Conservation (phyloP, 2,113 vertebrate genomes). For the Gallinago jamesoni region DNA sequence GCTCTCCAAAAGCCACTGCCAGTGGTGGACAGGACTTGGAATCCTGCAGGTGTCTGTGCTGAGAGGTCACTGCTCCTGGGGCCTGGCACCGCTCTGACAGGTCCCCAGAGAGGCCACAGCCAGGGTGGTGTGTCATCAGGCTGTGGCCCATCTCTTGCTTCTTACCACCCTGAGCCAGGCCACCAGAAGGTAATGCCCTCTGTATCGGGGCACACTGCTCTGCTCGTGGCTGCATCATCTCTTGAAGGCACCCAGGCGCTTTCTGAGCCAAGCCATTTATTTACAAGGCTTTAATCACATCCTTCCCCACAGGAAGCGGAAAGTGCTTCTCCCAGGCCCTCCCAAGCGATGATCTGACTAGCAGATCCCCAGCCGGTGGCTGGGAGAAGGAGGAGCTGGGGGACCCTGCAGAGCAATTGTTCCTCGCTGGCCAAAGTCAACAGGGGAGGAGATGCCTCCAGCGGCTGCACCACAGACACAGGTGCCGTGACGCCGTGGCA, state of each 20-base stretch:
- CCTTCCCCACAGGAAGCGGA: conserved; percentile 33
- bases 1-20: neutral
- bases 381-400: neutral
- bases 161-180: neutral
- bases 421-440: neutral
- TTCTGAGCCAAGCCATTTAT: neutral
- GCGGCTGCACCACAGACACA: rapidly evolving
- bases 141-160: neutral
- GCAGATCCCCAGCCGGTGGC: neutral
- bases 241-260: neutral
- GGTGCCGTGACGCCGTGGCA: rapidly evolving
- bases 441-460: neutral
- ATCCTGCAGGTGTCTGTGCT: neutral
- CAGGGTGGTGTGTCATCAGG: rapidly evolving
- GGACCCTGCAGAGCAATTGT: neutral
- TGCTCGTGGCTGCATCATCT: neutral
- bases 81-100: neutral
- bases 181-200: neutral
- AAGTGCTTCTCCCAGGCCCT: conserved; percentile 21
- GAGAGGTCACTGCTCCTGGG: neutral
- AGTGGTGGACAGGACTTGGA: neutral
- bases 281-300: conserved; percentile 36
- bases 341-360: neutral
- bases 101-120: neutral
- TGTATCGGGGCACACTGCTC: rapidly evolving